phyloP scores from a whole-genome alignment of 2,113 vertebrate species.

The Oncorhynchus clarkii region DNA sequence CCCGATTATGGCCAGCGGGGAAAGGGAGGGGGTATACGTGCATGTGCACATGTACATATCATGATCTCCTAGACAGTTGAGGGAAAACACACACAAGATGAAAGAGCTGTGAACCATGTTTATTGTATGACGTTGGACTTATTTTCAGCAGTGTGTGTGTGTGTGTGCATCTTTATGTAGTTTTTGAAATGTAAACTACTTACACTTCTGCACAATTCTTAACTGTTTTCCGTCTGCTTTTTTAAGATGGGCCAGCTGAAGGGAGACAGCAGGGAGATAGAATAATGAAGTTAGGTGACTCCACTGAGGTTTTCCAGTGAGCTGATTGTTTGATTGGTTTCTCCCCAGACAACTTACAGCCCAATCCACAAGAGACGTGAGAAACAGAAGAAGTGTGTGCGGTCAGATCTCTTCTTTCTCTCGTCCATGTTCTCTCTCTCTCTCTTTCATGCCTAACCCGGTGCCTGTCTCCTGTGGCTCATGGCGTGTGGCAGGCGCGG shows the following conservation, averaged over 20 bases:
- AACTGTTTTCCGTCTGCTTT: too few species aligned
- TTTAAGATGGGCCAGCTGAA: not conserved
- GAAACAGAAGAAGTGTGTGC: not conserved
- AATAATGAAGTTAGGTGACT: not conserved
- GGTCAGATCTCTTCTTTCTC: not conserved
- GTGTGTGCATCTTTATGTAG: too few species aligned
- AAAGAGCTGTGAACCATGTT: too few species aligned
- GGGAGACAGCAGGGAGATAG: not conserved
- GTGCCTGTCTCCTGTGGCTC: not conserved
- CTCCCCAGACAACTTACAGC: not conserved
- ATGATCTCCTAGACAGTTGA: too few species aligned
- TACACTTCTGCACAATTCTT: too few species aligned
- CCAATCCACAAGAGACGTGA: not conserved
- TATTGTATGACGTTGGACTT: too few species aligned
- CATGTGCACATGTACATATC: too few species aligned
- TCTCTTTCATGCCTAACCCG: not conserved
- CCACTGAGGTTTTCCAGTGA: not conserved
- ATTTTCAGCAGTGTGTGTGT: too few species aligned
- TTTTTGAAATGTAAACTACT: too few species aligned
- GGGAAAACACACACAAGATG: too few species aligned
- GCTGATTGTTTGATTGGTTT: not conserved
- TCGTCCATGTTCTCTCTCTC: not conserved
- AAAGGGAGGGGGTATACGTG: not conserved
- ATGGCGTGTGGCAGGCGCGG: not conserved
- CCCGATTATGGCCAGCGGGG: not conserved